phyloP scores from a whole-genome alignment of 2,888 invertebrate species.

The Cotesia congregata region DNA sequence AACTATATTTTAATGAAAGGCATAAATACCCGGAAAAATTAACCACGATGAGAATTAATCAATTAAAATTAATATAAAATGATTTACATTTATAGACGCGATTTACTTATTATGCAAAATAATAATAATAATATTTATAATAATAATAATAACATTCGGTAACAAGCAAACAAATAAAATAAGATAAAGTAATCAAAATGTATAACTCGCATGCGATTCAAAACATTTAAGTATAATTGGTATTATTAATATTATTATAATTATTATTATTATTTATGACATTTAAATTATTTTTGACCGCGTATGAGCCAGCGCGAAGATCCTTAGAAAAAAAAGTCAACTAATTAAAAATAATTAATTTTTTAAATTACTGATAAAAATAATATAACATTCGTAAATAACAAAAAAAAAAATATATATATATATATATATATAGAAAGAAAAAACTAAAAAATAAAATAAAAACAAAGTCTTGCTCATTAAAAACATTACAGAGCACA shows the following conservation, averaged over 20 bases:
- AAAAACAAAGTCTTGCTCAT: background rate
- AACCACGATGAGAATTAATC: slow-evolving; percentile 2
- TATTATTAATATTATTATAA: too few relatives aligned
- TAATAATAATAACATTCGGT: slow-evolving; percentile 14
- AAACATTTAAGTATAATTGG: background rate
- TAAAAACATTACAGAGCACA: background rate
- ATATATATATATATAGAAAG: background rate
- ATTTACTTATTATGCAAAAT: slow-evolving; percentile 30
- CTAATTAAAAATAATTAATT: background rate
- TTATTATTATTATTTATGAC: background rate
- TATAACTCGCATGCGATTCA: slow-evolving; percentile 5
- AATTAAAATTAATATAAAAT: slow-evolving; percentile 24
- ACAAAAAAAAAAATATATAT: too few relatives aligned
- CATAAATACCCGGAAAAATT: background rate
- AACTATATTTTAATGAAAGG: slow-evolving; percentile 2
- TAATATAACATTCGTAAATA: background rate
- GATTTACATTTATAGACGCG: slow-evolving; percentile 6
- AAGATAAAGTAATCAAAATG: background rate
- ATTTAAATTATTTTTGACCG: background rate
- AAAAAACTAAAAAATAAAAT: background rate
- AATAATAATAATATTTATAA: background rate
- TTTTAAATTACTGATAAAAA: background rate
- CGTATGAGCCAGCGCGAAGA: background rate
- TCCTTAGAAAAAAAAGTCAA: background rate
- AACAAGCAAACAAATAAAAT: slow-evolving; percentile 2